Evolutionary conservation across 2,113 vertebrate species (phyloP), one percentile per base, ranked within the genome.

Genomic region (Xiphophorus maculatus): DNA sequence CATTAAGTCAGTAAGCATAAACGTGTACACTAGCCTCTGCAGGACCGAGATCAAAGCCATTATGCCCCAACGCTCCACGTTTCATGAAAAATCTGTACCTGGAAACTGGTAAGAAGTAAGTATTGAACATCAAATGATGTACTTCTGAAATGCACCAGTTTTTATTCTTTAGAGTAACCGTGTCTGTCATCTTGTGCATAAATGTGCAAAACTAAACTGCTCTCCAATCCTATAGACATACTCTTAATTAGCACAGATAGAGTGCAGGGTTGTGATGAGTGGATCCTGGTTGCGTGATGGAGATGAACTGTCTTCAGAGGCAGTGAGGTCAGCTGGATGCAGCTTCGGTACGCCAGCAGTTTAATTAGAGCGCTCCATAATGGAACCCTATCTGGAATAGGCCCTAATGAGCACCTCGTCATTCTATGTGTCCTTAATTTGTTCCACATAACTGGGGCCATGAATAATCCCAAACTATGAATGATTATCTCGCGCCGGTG

Each of bases 291-390:
- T 73, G 82, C 13, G 74, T 76, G 82, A 79, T 81, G 13, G 79
- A 90, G 74, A 62, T 80, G 66, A 81, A 82, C 75, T 74, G 77
- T 79, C 79, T 83, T 84, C 5, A 27, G 69, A 84, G 82, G 67
- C 51, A 61, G 33, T 8, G 70, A 84, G 84, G 88, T 89, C 78
- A 78, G 75, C 48, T 25, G 70, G 80, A 80, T 90, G 82, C 62
- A n/a, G 66, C 80, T 80, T 77, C 71, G 60, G 28, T 63, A 79
- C 84, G 71, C 61, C 28, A 15, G 74, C 71, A 77, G 74, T 87
- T 88, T 90, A 90, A 91, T 91, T 88, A 90, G 80, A 87, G 73
- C 11, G 1, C 17, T 80, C 81, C 65, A 60, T 87, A 87, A 88
- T 74, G 65, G 83, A 82, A 27, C 44, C 35, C 80, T 80, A 83